Base-by-base conservation (phyloP, 2,797 vertebrate species). In the Chrysolophus pictus region DNA sequence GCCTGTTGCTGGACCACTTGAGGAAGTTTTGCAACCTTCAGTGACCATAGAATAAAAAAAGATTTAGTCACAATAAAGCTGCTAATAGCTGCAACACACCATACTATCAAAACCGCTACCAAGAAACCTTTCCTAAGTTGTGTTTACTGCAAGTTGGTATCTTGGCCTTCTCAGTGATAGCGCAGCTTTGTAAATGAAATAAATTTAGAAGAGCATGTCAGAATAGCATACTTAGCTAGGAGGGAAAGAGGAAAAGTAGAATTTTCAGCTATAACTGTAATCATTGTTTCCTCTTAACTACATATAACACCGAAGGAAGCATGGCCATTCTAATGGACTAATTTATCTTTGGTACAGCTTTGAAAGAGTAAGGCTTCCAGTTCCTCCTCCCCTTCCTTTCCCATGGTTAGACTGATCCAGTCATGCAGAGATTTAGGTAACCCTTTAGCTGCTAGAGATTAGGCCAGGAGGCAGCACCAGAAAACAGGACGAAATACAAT, bases 1-100 rank as follows among this genome's bases (percentile, higher is more conserved):
- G 98, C 91, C 88, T 99, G 99, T 83, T 98, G 98, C 91, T 99
- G 99, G 75, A 99, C 98, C 68, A 99, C 99, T 92, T 99, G 99
- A 15, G 99, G 98, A 80, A 99, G 97, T 95, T 99, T 99, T 93
- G 98, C 97, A 92, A 99, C 98, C 99, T 99, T 97, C 26, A 94
- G 79, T 29, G 91, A 84, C 81, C 81, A 87, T 9, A 76, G 91
- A 92, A 95, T 91, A 77, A 79, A 93, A 33, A 39, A 78, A 72
- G 9, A 64, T 12, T 67, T 76, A n/a, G 44, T 79, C 71, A 90
- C 80, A 87, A 75, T 11, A 56, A 70, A 64, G 65, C 7, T 59
- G 56, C 17, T 64, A 22, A 79, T 19, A 73, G 75, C 86, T 76
- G 68, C n/a, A 63, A 62, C 80, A 78, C 42, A 74, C 23, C 28